phyloP scores from a whole-genome alignment of 1,140 invertebrate genomes.

The Cheumatopsyche charites region DNA sequence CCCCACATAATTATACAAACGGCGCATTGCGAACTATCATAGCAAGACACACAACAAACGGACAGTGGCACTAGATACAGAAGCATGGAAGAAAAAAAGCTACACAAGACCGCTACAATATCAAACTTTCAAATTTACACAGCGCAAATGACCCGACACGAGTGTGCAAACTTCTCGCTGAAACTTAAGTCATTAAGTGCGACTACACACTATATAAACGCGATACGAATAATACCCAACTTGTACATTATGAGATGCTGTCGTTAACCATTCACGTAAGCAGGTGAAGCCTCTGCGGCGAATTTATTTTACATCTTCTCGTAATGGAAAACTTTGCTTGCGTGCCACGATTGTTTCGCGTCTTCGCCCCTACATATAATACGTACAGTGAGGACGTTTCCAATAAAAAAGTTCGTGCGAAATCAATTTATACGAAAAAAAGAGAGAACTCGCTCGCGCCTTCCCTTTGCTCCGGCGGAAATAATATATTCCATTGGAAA shows the following conservation, averaged over 20 bases:
- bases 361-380: not conserved
- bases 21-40: too few species aligned
- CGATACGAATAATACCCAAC: constrained; percentile 22
- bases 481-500: not conserved
- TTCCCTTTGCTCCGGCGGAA: not conserved
- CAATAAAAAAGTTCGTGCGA: constrained; percentile 5
- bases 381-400: not conserved
- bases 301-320: not conserved
- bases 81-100: not conserved
- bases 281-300: not conserved
- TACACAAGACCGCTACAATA: not conserved
- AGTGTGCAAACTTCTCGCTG: constrained; percentile 11
- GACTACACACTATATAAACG: constrained; percentile 17
- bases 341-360: not conserved
- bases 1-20: not conserved
- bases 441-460: constrained; percentile 3
- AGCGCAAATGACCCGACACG: constrained; percentile 30
- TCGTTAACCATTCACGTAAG: constrained; percentile 22
- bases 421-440: constrained; percentile 2
- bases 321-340: constrained; percentile 18
- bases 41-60: too few species aligned
- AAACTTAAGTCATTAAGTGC: constrained; percentile 36
- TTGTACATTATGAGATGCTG: constrained; percentile 35
- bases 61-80: too few species aligned
- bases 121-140: constrained; percentile 31